Evolutionary conservation across 2,888 invertebrate genomes (phyloP).

Genomic region (Allophyes oxyacanthae): DNA sequence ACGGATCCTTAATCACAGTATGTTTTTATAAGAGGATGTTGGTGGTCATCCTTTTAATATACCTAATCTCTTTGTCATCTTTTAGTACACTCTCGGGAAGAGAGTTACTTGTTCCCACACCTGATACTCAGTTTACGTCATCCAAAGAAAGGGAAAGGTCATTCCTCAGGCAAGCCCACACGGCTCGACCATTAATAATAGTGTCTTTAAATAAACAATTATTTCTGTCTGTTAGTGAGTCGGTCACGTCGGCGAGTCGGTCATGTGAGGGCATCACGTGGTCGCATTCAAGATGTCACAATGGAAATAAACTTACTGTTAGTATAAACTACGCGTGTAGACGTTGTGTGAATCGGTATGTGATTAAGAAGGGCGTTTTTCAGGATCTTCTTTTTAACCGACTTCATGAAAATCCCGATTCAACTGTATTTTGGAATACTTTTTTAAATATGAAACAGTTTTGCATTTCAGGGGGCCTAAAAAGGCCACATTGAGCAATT

Average conservation of each 20-base stretch:
- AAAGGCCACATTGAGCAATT: too few relatives aligned
- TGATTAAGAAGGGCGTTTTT: not conserved
- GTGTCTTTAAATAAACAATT: constrained; percentile 45
- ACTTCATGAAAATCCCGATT: too few relatives aligned
- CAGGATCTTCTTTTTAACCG: too few relatives aligned
- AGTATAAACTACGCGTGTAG: constrained; percentile 22
- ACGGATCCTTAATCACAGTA: too few relatives aligned
- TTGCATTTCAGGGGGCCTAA: too few relatives aligned
- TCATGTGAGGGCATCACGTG: constrained; percentile 56
- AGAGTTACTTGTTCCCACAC: too few relatives aligned
- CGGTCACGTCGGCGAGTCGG: constrained; percentile 37
- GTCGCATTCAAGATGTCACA: constrained; percentile 31
- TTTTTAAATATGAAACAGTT: too few relatives aligned
- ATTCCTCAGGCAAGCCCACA: constrained; percentile 5
- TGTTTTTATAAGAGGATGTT: too few relatives aligned
- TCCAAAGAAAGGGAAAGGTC: not conserved
- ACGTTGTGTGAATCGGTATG: not conserved
- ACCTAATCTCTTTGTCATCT: too few relatives aligned
- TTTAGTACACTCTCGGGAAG: too few relatives aligned
- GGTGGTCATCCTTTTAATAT: too few relatives aligned
- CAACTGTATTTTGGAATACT: too few relatives aligned
- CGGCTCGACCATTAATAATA: constrained; percentile 18
- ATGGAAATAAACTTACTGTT: constrained; percentile 49
- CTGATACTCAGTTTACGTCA: not conserved
- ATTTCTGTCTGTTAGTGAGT: constrained; percentile 41